Evolutionary conservation across 37 sponge, comb jelly and placozoan species (phyloP), one percentile per base, ranked within the genome.

Genomic region (Theonella swinhoei): DNA sequence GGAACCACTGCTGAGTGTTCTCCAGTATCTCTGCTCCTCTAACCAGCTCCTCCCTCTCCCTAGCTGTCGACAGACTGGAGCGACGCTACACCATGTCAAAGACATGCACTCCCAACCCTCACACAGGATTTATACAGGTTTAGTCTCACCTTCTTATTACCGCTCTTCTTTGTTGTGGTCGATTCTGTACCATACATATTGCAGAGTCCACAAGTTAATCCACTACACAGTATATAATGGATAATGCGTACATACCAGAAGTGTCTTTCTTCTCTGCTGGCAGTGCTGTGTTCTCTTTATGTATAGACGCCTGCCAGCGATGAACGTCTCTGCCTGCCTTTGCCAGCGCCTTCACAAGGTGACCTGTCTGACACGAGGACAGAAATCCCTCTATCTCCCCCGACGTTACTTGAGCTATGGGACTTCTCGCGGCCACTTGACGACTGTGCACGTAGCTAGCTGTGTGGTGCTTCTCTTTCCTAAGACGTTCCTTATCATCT

Each of bases 31-130:
- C 82, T 14, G 70, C 5, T 33, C 82, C 82, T 26, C 47, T 72
- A 26, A 81, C 2, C 1, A 81, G 62, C 63, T 81, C 82, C 39
- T 81, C 82, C 72, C 34, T 81, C 82, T 81, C 82, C 33, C 54
- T 47, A 14, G 54, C 54, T 7, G 54, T 14, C 7, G 54, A 47
- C 14, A 47, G 54, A 47, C 54, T 14, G 7, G 54, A 17, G 11
- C 11, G 14, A 47, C 14, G 54, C 54, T n/a, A n/a, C n/a, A n/a
- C n/a, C n/a, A n/a, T n/a, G n/a, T n/a, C n/a, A n/a, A n/a, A n/a
- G n/a, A n/a, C n/a, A n/a, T n/a, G n/a, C n/a, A n/a, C n/a, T n/a
- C n/a, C n/a, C n/a, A n/a, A n/a, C n/a, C n/a, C n/a, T n/a, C n/a
- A n/a, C n/a, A n/a, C n/a, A n/a, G n/a, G n/a, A n/a, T n/a, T n/a